Percentiles rank a stretch among this genome's conserved stretches.
phyloP scores from a whole-genome alignment of 2,888 invertebrate species.

The Nomada lathburiana region DNA sequence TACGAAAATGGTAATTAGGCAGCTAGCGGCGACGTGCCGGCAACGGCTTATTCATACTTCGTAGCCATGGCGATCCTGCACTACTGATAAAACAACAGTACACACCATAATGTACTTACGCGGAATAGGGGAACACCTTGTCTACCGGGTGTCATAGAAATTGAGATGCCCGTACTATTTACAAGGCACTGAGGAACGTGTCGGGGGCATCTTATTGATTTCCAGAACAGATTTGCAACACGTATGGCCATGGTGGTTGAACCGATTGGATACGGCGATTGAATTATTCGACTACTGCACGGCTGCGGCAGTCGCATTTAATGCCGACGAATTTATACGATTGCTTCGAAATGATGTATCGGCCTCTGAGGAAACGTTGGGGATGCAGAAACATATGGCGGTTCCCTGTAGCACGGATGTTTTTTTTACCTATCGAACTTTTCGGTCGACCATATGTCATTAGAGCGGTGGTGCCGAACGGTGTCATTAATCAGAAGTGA shows the following conservation, averaged over 20 bases:
- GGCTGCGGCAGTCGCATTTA: neutral
- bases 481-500: constrained; percentile 23
- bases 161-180: constrained; percentile 32
- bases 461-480: constrained; percentile 8
- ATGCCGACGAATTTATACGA: neutral
- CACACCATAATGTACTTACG: constrained; percentile 79
- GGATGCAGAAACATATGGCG: constrained; percentile 61
- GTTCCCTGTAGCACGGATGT: constrained; percentile 19
- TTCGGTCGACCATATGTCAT: constrained; percentile 67
- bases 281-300: no score
- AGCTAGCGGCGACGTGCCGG: constrained; percentile 72
- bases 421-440: constrained; percentile 56
- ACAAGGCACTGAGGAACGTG: neutral
- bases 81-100: constrained; percentile 84
- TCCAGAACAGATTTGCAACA: no score
- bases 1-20: constrained; percentile 81
- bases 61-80: constrained; percentile 84
- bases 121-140: constrained; percentile 77
- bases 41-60: constrained; percentile 80
- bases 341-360: neutral
- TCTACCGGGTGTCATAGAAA: constrained; percentile 74
- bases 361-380: constrained; percentile 17
- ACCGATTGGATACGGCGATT: no score
- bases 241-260: no score
- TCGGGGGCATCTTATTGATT: neutral